Evolutionary conservation across 2,113 vertebrate species (phyloP), one percentile per base, ranked within the genome.

Genomic region (Anolis sagrei): DNA sequence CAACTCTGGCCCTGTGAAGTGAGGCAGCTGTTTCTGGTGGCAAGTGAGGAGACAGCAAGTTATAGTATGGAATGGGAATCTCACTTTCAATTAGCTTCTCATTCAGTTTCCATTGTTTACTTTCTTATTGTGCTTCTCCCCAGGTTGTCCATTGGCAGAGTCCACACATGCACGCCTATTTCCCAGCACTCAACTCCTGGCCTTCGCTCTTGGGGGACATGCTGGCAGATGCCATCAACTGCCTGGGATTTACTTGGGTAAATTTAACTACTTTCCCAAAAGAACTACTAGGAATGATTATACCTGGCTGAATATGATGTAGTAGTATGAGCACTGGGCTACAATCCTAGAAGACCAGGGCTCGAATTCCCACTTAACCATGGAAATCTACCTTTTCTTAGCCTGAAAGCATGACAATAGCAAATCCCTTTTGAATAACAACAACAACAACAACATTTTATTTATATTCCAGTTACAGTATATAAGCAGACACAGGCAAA

Each of bases 111-210:
- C 89, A 49, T 75, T 64, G n/a, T 27, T 68, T 7, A 27, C 3
- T 25, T 29, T 27, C 23, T 68, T 29, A 68, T 29, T 29, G 9
- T 68, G 62, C 11, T 86, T 95, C 93, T 0, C 91, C 75, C 70
- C 92, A 99, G 98, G 96, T 99, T 86, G 98, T 99, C 32, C 98
- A 99, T n/a, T 99, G 98, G 99, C 99, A 99, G 93, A 99, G 98
- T 82, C 99, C 99, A 27, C 97, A 99, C 70, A 99, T 99, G 98
- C 99, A 99, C 0, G 99, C 98, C 79, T 99, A 99, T 95, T 99
- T 97, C 86, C 99, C 98, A 11, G 97, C 97, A 39, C 97, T 99
- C 76, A 99, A 95, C 18, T 99, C 99, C 7, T 99, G 98, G 98
- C 98, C 99, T 11, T 99, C 99, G 0, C 96, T 99, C 87, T 96